Conservation (phyloP, 1,140 invertebrate genomes). For the Zaprionus davidi region DNA sequence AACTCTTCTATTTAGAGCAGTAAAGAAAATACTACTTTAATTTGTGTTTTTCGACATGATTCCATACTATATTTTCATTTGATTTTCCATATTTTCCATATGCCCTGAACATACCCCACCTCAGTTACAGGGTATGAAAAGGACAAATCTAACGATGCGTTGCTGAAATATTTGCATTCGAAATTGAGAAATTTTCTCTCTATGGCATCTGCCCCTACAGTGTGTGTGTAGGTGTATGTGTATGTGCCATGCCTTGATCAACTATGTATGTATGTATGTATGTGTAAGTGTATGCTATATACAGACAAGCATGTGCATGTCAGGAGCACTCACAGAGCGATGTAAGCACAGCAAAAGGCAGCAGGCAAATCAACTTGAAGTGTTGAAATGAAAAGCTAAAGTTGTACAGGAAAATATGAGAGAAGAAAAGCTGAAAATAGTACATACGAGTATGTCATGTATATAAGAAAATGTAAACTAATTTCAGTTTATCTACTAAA, state of each 20-base stretch:
- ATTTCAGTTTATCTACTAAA: background rate
- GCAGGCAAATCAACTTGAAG: background rate
- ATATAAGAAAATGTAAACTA: background rate
- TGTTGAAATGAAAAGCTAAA: background rate
- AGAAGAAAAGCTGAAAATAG: background rate
- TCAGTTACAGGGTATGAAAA: constrained; percentile 11
- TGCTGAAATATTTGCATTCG: constrained; percentile 73
- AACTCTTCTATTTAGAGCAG: no score
- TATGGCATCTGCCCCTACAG: constrained; percentile 12
- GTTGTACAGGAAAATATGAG: background rate
- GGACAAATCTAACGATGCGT: constrained; percentile 68
- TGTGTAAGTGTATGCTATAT: background rate
- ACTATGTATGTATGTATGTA: background rate
- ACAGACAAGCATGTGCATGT: constrained; percentile 1
- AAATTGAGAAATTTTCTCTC: constrained; percentile 69
- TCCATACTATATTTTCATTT: background rate
- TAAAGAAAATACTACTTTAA: no score
- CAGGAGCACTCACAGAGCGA: background rate
- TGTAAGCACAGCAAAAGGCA: no score
- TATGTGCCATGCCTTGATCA: constrained; percentile 12
- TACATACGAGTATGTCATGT: background rate
- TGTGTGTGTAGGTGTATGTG: constrained; percentile 21
- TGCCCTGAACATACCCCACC: background rate
- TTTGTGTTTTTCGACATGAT: no score
- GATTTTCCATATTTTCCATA: background rate